Evolutionary conservation across 2,888 invertebrate species (phyloP), one percentile per base, ranked within the genome.

Genomic region (Pycnomerus fuliginosus): DNA sequence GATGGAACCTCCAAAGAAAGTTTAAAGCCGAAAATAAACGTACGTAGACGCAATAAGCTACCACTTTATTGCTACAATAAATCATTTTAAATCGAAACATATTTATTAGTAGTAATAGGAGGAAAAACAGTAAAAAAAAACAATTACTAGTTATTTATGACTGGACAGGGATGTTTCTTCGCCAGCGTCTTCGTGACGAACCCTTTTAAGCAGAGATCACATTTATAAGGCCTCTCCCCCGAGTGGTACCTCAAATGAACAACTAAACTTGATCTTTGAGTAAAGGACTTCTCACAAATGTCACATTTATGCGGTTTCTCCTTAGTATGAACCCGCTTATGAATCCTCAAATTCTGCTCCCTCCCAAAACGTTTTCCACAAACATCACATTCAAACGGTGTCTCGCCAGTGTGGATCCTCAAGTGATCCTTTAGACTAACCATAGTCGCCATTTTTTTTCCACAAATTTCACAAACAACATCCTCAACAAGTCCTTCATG

Each of bases 41-140:
- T 10, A n/a, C 3, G n/a, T 11, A 8, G 10, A 24, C n/a, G n/a
- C 20, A 7, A 20, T 5, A 5, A 20, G 76, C 76, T 36, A 78
- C 77, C 1, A 72, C 57, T 27, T 77, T 75, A 31, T 64, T 64
- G n/a, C n/a, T n/a, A n/a, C n/a, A n/a, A n/a, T n/a, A n/a, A n/a
- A n/a, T n/a, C n/a, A n/a, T n/a, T n/a, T n/a, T n/a, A n/a, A n/a
- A n/a, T n/a, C n/a, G n/a, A n/a, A n/a, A n/a, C n/a, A n/a, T n/a
- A n/a, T n/a, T n/a, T n/a, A n/a, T n/a, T n/a, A n/a, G n/a, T n/a
- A n/a, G n/a, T n/a, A n/a, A n/a, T n/a, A n/a, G n/a, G n/a, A n/a
- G n/a, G n/a, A n/a, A n/a, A n/a, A n/a, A n/a, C n/a, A n/a, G n/a
- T n/a, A n/a, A n/a, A n/a, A n/a, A n/a, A n/a, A n/a, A n/a, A 20